A percentile compares a stretch with the other conserved stretches of the same genome.
Evolutionary conservation across 2,113 vertebrate genomes (phyloP).

Genomic region (Tupaia tana): DNA sequence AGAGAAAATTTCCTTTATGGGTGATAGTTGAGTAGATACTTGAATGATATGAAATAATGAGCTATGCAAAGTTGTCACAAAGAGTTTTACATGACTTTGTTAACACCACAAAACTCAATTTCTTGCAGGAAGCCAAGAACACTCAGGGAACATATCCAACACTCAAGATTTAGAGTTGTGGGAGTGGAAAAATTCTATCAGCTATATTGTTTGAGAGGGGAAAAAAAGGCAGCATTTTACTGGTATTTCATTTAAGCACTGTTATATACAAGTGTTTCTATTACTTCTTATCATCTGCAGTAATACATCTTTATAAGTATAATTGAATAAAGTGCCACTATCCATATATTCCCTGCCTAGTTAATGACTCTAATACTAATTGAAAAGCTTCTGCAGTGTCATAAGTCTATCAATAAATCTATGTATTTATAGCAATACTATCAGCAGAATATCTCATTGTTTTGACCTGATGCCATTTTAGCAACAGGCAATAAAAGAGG

Average conservation of each 20-base stretch:
- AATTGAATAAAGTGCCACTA: conserved; percentile 78
- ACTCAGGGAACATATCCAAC: neutral
- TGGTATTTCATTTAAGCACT: conserved; percentile 70
- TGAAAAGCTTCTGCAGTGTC: conserved; percentile 73
- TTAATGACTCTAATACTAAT: conserved; percentile 80
- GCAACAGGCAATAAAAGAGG: conserved; percentile 54
- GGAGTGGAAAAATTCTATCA: conserved; percentile 11
- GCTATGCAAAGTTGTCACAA: neutral
- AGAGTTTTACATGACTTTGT: neutral
- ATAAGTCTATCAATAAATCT: conserved; percentile 77
- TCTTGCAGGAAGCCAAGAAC: conserved; percentile 9
- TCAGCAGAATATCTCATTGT: conserved; percentile 61
- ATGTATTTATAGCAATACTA: conserved; percentile 66
- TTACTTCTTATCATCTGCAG: conserved; percentile 71
- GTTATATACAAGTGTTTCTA: conserved; percentile 75
- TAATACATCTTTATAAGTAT: conserved; percentile 79
- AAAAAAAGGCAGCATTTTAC: conserved; percentile 36
- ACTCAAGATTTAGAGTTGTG: conserved; percentile 23
- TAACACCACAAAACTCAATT: neutral
- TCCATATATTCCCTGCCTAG: conserved; percentile 72
- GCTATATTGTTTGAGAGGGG: conserved; percentile 2
- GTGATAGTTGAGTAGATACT: neutral
- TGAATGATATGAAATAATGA: neutral
- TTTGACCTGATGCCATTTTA: conserved; percentile 70
- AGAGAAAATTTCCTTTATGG: neutral